A percentile compares a stretch with the other conserved stretches of the same genome.
These are phyloP conservation scores for Dasysyrphus tricinctus DNA, from an alignment of 2,888 invertebrate genomes.

Conservation along the genomic window DNA sequence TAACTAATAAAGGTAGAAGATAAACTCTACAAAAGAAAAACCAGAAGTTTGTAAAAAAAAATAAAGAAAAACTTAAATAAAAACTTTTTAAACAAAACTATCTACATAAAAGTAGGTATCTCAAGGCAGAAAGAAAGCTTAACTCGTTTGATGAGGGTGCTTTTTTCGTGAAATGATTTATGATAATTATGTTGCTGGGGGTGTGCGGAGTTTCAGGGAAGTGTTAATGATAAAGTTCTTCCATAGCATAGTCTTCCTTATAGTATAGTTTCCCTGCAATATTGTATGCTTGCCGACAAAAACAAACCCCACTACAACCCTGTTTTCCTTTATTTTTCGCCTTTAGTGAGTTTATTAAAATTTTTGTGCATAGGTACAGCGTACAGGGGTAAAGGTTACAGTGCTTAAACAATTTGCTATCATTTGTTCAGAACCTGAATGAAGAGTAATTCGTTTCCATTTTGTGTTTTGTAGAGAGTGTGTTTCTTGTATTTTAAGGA, in stretches of 20 bases:
- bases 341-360: conserved; percentile 12
- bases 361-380: neutral
- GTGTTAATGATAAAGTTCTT: conserved; percentile 19
- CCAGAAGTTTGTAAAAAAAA: neutral
- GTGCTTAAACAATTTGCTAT: conserved; percentile 8
- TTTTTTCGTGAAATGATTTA: conserved; percentile 63
- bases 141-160: conserved; percentile 45
- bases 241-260: neutral
- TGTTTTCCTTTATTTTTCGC: neutral
- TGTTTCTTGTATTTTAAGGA: neutral
- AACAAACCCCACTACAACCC: neutral
- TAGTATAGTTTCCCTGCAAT: neutral
- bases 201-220: neutral
- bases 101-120: neutral
- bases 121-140: conserved; percentile 26
- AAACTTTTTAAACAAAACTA: conserved; percentile 5
- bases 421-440: conserved; percentile 28
- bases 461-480: neutral
- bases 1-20: neutral
- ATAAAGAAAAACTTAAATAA: conserved; percentile 5
- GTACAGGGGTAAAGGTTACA: neutral
- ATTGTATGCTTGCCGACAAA: neutral
- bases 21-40: neutral
- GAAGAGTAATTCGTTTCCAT: conserved; percentile 18
- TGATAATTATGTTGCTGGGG: conserved; percentile 51